Base-by-base conservation (phyloP, 2,888 invertebrate species). In the Oscheius sp. region DNA sequence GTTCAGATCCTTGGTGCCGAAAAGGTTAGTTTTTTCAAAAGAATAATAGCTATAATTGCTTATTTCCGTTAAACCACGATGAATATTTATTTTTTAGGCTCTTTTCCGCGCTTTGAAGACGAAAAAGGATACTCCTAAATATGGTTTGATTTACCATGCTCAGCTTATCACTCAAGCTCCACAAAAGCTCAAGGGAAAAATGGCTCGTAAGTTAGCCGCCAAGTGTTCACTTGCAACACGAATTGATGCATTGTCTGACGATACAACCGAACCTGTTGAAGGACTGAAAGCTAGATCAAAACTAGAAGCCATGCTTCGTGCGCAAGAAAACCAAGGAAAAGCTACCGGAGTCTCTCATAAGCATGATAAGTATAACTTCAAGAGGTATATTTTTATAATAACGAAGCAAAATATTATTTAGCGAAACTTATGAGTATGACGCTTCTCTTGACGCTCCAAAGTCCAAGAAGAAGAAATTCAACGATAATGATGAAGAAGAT, bases 1-100 rank as follows among this genome's bases (percentile, higher is more conserved):
- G 91, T 98, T 5, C 97, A 98, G 89, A 96, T 98, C 82, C 91
- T 97, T 69, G 98, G 97, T 73, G 97, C 98, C 0, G 98, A 98
- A 87, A 98, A 98, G 87, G 74, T 52, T 57, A 42, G 68, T 27
- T 34, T 58, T 12, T 3, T 57, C 57, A n/a, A n/a, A n/a, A n/a
- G n/a, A n/a, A n/a, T n/a, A n/a, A n/a, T n/a, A n/a, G n/a, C n/a
- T n/a, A n/a, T n/a, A n/a, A n/a, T n/a, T n/a, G n/a, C n/a, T n/a
- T 23, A 20, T 2, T 39, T 23, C 4, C 15, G 29, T 39, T 17
- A 45, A n/a, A n/a, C n/a, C n/a, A n/a, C n/a, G n/a, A n/a, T 17
- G 20, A 31, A 8, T 17, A 20, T 12, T 58, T 27, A 27, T 8
- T 57, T 58, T 64, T 25, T 29, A 98, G 87, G 80, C 78, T 46